phyloP scores from a whole-genome alignment of 2,888 invertebrate species.

The Pheosia tremula region DNA sequence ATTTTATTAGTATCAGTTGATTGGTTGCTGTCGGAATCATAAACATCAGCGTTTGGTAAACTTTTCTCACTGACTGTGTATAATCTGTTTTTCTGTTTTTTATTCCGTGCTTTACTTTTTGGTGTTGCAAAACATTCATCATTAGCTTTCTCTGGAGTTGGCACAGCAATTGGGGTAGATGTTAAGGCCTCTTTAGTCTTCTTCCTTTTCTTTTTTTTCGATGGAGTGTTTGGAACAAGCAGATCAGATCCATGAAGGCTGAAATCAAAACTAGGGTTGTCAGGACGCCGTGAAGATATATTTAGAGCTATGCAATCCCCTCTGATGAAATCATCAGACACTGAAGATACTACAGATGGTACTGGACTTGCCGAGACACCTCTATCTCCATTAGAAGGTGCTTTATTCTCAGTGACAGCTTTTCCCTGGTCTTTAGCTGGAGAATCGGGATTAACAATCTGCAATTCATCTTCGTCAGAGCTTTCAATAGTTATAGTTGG shows the following conservation, averaged over 20 bases:
- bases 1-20: conserved; percentile 59
- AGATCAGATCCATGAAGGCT: conserved; percentile 78
- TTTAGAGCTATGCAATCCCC: conserved; percentile 79
- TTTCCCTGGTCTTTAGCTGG: conserved; percentile 36
- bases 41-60: conserved; percentile 78
- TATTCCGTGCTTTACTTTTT: conserved; percentile 76
- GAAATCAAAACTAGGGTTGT: conserved; percentile 76
- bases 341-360: conserved; percentile 77
- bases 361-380: conserved; percentile 73
- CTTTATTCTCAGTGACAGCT: conserved; percentile 38
- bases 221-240: conserved; percentile 60
- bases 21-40: conserved; percentile 84
- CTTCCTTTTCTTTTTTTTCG: conserved; percentile 74
- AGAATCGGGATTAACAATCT: conserved; percentile 44
- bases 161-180: conserved; percentile 54
- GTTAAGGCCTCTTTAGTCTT: conserved; percentile 64
- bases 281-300: conserved; percentile 68
- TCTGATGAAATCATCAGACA: conserved; percentile 80
- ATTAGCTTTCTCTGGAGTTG: conserved; percentile 36
- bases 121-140: conserved; percentile 78
- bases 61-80: conserved; percentile 66
- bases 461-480: conserved; percentile 75
- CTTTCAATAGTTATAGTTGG: conserved; percentile 79
- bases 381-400: conserved; percentile 41
- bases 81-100: conserved; percentile 67